These are phyloP conservation scores for Hemibagrus guttatus DNA, from an alignment of 2,797 vertebrate genomes.

Conservation along the genomic window DNA sequence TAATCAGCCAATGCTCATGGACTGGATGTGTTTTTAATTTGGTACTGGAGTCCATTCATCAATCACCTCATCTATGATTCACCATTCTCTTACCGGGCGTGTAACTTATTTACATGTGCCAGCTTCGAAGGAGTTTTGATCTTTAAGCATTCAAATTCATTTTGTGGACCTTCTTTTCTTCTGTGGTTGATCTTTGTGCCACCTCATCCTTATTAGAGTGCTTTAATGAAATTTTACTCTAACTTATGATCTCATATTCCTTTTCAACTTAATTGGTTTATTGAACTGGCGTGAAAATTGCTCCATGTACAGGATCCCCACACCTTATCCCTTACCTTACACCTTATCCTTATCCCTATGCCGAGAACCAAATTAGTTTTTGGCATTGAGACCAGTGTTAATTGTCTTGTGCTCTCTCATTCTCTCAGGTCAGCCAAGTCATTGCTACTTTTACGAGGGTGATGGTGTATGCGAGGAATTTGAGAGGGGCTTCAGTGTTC, in stretches of 20 bases:
- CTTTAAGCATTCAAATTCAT: background rate
- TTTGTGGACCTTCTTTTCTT: background rate
- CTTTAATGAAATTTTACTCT: background rate
- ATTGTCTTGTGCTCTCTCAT: conserved; percentile 4
- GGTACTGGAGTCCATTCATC: conserved; percentile 35
- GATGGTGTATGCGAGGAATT: conserved; percentile 89
- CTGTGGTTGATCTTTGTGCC: background rate
- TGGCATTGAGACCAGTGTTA: conserved; percentile 24
- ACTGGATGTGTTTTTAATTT: conserved; percentile 51
- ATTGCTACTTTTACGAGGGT: conserved; percentile 86
- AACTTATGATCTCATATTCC: conserved; percentile 31
- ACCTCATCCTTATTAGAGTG: conserved; percentile 2
- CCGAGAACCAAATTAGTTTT: conserved; percentile 33
- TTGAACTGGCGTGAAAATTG: background rate
- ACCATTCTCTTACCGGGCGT: conserved; percentile 32
- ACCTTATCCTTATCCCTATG: conserved; percentile 13
- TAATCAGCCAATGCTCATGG: background rate
- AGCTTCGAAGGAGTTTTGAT: background rate
- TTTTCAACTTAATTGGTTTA: background rate
- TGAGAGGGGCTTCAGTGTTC: conserved; percentile 79
- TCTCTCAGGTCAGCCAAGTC: conserved; percentile 86
- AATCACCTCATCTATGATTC: conserved; percentile 51
- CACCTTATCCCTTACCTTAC: background rate
- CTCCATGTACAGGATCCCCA: background rate
- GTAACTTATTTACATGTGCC: conserved; percentile 13